Evolutionary conservation across 2,888 invertebrate species (phyloP), one percentile per base, ranked within the genome.

Genomic region (Chrysomela aeneicollis): DNA sequence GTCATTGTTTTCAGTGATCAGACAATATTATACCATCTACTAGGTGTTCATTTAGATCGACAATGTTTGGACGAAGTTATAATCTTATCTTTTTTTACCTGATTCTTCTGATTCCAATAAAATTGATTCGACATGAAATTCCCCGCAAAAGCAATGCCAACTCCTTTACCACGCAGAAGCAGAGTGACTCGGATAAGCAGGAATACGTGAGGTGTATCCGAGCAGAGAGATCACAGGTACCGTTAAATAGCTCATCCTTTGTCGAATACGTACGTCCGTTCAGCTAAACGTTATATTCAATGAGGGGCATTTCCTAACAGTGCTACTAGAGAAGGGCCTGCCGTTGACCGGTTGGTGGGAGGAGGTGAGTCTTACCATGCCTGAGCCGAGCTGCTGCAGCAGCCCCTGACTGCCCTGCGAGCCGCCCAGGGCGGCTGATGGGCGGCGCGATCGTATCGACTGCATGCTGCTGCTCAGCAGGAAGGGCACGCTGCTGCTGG

Each of bases 341-440:
- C 80, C 84, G 83, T 76, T 82, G 83, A 77, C 79, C 79, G 79
- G 82, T 80, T 82, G 82, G 78, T 82, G 81, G 47, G 87, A 86
- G 86, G 87, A 84, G 88, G 88, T 84, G 86, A 88, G 91, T 88
- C 94, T 94, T 92, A 95, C 95, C 93, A 95, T 92, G 88, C 94
- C 94, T 84, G 92, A 90, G 88, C 94, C 93, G 82, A 95, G 87
- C 84, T 95, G 94, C 81, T 95, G 94, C 74, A 95, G 85, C 68
- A 95, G 85, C 53, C 69, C 69, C 18, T 63, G 63, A 9, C 91
- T 88, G 77, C 91, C 91, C 77, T 88, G 89, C 59, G 90, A 89
- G 76, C 87, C 87, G 79, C 90, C 89, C 72, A 91, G 84, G 77
- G 90, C 90, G 79, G 92, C 85, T 78, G 92, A 90, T 57, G 89